Conservation (phyloP, 2,113 vertebrate species). For the Leptobrachium leishanense region DNA sequence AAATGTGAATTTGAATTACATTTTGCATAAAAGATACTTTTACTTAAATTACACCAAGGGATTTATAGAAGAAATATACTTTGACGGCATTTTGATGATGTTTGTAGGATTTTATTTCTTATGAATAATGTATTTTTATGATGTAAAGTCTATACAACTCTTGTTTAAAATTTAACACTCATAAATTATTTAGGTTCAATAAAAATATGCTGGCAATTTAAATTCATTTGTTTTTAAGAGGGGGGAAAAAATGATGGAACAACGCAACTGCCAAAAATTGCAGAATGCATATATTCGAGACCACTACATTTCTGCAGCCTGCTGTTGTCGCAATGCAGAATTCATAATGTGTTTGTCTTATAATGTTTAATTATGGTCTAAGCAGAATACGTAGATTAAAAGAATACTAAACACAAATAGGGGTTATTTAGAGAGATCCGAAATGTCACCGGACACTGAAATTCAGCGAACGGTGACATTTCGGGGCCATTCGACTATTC, state of each 20-base stretch:
- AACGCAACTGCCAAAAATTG: neutral
- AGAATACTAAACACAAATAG: too few species aligned
- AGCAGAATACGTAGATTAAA: too few species aligned
- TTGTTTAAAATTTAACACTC: conserved; percentile 46
- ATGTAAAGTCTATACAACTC: conserved; percentile 42
- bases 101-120: conserved; percentile 22
- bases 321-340: too few species aligned
- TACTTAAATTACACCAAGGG: conserved; percentile 7
- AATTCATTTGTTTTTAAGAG: conserved; percentile 29
- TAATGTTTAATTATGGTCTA: too few species aligned
- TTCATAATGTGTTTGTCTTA: too few species aligned
- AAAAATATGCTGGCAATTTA: conserved; percentile 34
- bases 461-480: too few species aligned
- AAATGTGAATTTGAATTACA: conserved; percentile 1
- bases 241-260: neutral
- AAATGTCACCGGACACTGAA: too few species aligned
- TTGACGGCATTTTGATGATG: conserved; percentile 36
- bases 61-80: conserved; percentile 3
- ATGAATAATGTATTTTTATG: conserved; percentile 41
- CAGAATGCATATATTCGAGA: neutral
- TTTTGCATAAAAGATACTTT: neutral
- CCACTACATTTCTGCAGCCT: neutral
- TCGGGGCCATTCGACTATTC: too few species aligned
- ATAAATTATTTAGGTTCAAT: conserved; percentile 45
- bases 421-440: too few species aligned